Evolutionary conservation across 2,888 invertebrate genomes (phyloP).

Genomic region (Gasteruption jaculator): DNA sequence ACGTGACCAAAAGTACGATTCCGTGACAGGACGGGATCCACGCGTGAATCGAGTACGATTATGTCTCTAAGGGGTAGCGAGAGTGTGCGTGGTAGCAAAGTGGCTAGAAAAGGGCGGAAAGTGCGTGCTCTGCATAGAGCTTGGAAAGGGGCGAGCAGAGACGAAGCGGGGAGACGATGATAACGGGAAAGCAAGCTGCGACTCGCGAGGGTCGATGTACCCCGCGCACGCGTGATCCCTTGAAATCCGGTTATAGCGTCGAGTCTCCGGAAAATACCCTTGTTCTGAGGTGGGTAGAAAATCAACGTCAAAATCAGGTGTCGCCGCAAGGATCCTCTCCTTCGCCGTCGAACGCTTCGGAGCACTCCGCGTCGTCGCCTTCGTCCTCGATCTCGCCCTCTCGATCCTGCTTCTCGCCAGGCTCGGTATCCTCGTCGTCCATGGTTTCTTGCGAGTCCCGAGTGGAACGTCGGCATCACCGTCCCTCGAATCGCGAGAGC

Average conservation of each 20-base stretch:
- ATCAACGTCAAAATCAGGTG: neutral
- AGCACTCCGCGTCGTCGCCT: slow-evolving; percentile 18
- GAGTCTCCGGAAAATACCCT: slow-evolving; percentile 47
- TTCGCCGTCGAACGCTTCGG: slow-evolving; percentile 17
- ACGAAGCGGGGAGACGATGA: slow-evolving; percentile 14
- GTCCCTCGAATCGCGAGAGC: neutral
- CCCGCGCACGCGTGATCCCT: slow-evolving; percentile 52
- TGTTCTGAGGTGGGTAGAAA: slow-evolving; percentile 52
- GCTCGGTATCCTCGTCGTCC: slow-evolving; percentile 10
- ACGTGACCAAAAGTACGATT: slow-evolving; percentile 28
- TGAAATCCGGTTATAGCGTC: slow-evolving; percentile 46
- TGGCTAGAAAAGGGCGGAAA: too few species aligned
- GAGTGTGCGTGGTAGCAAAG: slow-evolving; percentile 29
- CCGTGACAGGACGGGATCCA: slow-evolving; percentile 28
- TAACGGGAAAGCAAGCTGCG: slow-evolving; percentile 24
- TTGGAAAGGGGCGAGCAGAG: too few species aligned
- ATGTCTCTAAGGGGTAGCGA: slow-evolving; percentile 29
- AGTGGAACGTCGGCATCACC: slow-evolving; percentile 3
- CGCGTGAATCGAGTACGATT: slow-evolving; percentile 23
- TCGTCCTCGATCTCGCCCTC: slow-evolving; percentile 21
- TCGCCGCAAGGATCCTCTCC: neutral
- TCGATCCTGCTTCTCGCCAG: slow-evolving; percentile 38
- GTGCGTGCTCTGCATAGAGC: too few species aligned
- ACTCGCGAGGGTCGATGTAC: slow-evolving; percentile 40
- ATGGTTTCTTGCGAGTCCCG: too few species aligned